These are phyloP conservation scores for Spea hammondii DNA, from an alignment of 2,797 vertebrate genomes.

Conservation along the genomic window DNA sequence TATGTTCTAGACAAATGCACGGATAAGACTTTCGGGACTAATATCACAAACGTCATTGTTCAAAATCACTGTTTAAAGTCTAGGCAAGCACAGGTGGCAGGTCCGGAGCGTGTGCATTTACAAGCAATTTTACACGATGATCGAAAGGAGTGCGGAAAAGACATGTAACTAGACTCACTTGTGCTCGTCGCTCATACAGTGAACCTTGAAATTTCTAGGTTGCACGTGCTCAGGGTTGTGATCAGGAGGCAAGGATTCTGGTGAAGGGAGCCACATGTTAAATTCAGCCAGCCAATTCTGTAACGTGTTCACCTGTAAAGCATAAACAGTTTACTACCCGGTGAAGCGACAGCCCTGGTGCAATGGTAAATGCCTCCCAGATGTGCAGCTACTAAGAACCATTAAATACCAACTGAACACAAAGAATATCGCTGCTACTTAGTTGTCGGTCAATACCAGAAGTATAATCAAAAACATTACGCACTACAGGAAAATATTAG, in stretches of 20 bases:
- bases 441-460: too few relatives aligned
- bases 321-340: conserved; percentile 14
- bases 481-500: too few relatives aligned
- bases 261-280: conserved; percentile 93
- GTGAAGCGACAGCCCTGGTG: neutral
- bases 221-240: conserved; percentile 74
- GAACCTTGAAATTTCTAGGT: conserved; percentile 89
- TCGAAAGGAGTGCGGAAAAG: too few relatives aligned
- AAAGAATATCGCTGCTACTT: too few relatives aligned
- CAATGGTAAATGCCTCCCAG: neutral
- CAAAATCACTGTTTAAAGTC: too few relatives aligned
- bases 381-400: neutral
- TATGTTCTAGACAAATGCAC: too few relatives aligned
- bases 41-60: too few relatives aligned
- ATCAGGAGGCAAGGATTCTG: conserved; percentile 81
- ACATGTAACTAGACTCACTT: conserved; percentile 75
- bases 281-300: conserved; percentile 98
- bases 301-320: conserved; percentile 90
- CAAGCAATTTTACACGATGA: neutral
- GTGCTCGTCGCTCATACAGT: conserved; percentile 96
- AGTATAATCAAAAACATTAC: too few relatives aligned
- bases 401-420: too few relatives aligned
- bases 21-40: too few relatives aligned
- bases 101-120: too few relatives aligned
- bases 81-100: too few relatives aligned